Conservation (phyloP, 2,113 vertebrate species). For the Saccopteryx bilineata region DNA sequence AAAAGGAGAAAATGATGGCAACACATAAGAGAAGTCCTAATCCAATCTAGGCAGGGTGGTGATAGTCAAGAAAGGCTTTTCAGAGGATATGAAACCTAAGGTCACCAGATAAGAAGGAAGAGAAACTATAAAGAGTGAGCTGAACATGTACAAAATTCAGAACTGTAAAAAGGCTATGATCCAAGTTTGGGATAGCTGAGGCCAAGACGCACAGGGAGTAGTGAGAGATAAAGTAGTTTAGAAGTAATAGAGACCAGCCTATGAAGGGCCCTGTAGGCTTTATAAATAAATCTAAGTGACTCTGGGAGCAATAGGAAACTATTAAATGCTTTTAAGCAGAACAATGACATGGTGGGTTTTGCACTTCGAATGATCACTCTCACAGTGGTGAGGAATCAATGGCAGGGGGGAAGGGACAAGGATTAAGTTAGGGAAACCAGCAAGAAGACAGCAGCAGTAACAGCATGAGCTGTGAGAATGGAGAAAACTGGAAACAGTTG, state of each 20-base stretch:
- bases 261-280: neutral
- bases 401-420: neutral
- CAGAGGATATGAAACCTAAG: neutral
- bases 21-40: neutral
- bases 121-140: neutral
- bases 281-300: conserved; percentile 24
- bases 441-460: neutral
- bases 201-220: neutral
- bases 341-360: neutral
- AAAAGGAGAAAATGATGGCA: neutral
- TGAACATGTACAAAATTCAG: neutral
- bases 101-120: neutral
- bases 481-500: neutral
- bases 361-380: neutral
- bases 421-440: neutral
- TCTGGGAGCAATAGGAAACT: neutral
- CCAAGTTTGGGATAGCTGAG: neutral
- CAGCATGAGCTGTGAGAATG: neutral
- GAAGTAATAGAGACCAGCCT: neutral
- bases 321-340: neutral
- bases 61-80: neutral
- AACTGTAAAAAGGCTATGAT: neutral
- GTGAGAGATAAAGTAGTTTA: neutral
- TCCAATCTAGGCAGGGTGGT: neutral
- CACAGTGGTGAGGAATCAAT: neutral